Percentiles rank a stretch among this genome's conserved stretches.
phyloP scores from a whole-genome alignment of 2,797 vertebrate species.

The Numenius phaeopus region DNA sequence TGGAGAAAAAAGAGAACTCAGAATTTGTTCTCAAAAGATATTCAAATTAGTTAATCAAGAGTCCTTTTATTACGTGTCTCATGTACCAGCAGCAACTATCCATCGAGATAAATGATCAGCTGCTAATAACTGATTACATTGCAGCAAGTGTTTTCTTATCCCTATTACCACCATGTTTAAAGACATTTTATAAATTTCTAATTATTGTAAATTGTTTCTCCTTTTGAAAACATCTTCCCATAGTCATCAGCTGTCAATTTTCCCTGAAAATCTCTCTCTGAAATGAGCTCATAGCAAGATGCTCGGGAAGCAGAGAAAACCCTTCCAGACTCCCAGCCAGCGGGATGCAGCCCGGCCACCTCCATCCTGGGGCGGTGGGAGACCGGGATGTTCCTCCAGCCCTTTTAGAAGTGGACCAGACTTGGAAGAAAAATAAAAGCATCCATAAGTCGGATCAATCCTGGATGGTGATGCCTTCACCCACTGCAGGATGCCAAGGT shows the following conservation, averaged over 20 bases:
- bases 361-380: rapidly evolving
- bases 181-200: conserved; percentile 83
- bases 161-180: conserved; percentile 78
- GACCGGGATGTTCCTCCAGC: not conserved
- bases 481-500: rapidly evolving
- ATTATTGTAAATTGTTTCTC: conserved; percentile 82
- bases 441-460: rapidly evolving
- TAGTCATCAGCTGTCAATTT: conserved; percentile 61
- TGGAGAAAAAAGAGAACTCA: conserved; percentile 78
- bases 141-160: conserved; percentile 79
- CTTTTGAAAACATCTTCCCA: conserved; percentile 76
- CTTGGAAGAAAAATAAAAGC: not conserved
- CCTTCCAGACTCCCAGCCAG: not conserved
- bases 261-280: conserved; percentile 30
- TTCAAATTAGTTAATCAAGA: conserved; percentile 87
- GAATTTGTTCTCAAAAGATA: conserved; percentile 84
- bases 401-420: not conserved
- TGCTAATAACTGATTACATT: conserved; percentile 83
- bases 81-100: conserved; percentile 72
- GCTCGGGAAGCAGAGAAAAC: not conserved
- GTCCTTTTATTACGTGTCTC: conserved; percentile 79
- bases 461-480: not conserved
- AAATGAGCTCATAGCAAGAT: conserved; percentile 9
- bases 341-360: not conserved
- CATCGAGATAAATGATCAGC: conserved; percentile 82